Percentiles rank a stretch among this genome's conserved stretches.
Evolutionary conservation across 2,888 invertebrate species (phyloP).

Genomic region (Strigamia transsilvanica): DNA sequence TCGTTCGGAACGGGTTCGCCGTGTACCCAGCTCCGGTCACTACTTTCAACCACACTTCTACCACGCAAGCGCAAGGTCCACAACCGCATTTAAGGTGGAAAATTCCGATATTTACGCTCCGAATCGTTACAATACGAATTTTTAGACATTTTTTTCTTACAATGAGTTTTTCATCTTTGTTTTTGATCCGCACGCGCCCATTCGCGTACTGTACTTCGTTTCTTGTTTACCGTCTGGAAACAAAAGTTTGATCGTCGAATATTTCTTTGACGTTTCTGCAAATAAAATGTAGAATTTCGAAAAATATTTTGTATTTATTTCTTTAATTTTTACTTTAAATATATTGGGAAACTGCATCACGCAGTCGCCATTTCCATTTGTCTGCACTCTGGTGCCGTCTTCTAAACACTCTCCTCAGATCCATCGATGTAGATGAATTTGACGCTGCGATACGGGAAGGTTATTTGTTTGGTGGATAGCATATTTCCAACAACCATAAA

Average conservation of each 20-base stretch:
- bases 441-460: conserved; percentile 80
- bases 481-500: not conserved
- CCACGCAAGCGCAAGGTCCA: too few relatives aligned
- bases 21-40: too few relatives aligned
- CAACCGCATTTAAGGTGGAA: too few relatives aligned
- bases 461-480: conserved; percentile 77
- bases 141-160: too few relatives aligned
- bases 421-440: conserved; percentile 71
- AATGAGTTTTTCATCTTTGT: too few relatives aligned
- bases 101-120: too few relatives aligned
- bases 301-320: not conserved
- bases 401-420: conserved; percentile 64
- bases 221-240: conserved; percentile 89
- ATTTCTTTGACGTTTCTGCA: conserved; percentile 83
- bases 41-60: too few relatives aligned
- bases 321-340: conserved; percentile 72
- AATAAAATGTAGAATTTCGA: not conserved
- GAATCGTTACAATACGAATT: too few relatives aligned
- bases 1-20: too few relatives aligned
- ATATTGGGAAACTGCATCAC: conserved; percentile 76
- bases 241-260: conserved; percentile 85
- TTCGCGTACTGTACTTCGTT: conserved; percentile 89
- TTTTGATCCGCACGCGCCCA: conserved; percentile 85
- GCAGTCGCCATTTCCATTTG: conserved; percentile 78
- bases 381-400: conserved; percentile 71